These are phyloP conservation scores for Oncorhynchus gorbuscha DNA, from an alignment of 2,113 vertebrate species.

Conservation along the genomic window DNA sequence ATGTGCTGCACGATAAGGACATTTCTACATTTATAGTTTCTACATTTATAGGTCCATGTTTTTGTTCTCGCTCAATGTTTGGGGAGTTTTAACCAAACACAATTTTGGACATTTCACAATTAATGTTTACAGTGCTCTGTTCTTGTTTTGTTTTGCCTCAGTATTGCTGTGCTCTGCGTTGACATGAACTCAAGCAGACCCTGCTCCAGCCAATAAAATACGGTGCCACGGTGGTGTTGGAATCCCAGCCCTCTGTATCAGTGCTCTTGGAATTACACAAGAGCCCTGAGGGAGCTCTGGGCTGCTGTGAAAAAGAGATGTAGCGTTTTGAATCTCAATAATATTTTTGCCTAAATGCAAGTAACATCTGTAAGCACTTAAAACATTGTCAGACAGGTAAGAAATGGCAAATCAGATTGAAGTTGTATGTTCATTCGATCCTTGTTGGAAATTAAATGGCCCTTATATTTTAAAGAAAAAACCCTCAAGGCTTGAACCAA, in stretches of 20 bases:
- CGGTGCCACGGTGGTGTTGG: neutral
- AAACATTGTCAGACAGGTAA: constrained; percentile 47
- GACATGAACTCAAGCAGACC: constrained; percentile 19
- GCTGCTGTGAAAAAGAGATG: constrained; percentile 49
- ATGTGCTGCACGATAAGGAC: constrained; percentile 40
- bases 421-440: constrained; percentile 9
- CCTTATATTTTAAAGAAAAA: constrained; percentile 7
- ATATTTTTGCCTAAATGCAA: constrained; percentile 39
- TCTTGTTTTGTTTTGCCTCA: constrained; percentile 21
- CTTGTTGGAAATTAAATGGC: constrained; percentile 21
- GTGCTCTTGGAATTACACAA: neutral
- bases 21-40: constrained; percentile 14
- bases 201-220: constrained; percentile 13
- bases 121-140: constrained; percentile 31
- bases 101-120: constrained; percentile 41
- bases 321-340: constrained; percentile 38
- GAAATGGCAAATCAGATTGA: constrained; percentile 12
- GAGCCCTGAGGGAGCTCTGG: constrained; percentile 12
- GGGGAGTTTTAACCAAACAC: constrained; percentile 25
- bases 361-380: constrained; percentile 45
- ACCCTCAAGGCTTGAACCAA: neutral
- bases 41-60: constrained; percentile 15
- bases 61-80: constrained; percentile 6
- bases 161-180: constrained; percentile 25
- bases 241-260: constrained; percentile 11